These are phyloP conservation scores for Malacosoma neustria DNA, from an alignment of 2,888 invertebrate genomes.

Conservation along the genomic window DNA sequence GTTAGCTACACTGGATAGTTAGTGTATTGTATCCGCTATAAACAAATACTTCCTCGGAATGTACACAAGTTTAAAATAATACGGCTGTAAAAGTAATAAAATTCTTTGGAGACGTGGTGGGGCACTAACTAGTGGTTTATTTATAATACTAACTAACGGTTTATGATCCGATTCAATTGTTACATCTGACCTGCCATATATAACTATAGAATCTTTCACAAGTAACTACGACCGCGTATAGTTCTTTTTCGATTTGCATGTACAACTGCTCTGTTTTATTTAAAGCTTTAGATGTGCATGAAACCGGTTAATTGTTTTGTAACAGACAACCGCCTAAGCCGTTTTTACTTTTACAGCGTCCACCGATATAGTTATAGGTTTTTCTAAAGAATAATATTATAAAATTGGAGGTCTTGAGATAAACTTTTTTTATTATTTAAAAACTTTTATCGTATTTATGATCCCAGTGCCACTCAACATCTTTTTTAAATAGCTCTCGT, in stretches of 20 bases:
- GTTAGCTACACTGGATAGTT: too few species aligned
- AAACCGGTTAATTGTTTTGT: constrained; percentile 13
- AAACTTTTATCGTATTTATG: constrained; percentile 8
- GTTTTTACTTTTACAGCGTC: constrained; percentile 10
- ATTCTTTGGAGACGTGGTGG: constrained; percentile 10
- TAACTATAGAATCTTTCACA: constrained; percentile 6
- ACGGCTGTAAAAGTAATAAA: constrained; percentile 8
- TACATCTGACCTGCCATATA: constrained; percentile 8
- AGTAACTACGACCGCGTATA: constrained; percentile 11
- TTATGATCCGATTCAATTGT: constrained; percentile 13
- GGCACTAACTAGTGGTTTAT: constrained; percentile 7
- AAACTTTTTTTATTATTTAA: constrained; percentile 3
- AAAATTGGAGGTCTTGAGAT: constrained; percentile 11
- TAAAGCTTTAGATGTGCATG: constrained; percentile 14
- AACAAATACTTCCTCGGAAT: neutral
- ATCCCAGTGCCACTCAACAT: constrained; percentile 15
- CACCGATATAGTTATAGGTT: constrained; percentile 2
- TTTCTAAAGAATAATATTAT: constrained; percentile 11
- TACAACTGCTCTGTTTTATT: constrained; percentile 12
- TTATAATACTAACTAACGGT: constrained; percentile 9
- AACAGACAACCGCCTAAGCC: constrained; percentile 15
- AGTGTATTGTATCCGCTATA: neutral
- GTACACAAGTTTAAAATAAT: constrained; percentile 3
- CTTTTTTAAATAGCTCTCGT: constrained; percentile 14
- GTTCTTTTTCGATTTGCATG: constrained; percentile 16